These are phyloP conservation scores for Pica pica DNA, from an alignment of 2,113 vertebrate genomes.

Conservation along the genomic window DNA sequence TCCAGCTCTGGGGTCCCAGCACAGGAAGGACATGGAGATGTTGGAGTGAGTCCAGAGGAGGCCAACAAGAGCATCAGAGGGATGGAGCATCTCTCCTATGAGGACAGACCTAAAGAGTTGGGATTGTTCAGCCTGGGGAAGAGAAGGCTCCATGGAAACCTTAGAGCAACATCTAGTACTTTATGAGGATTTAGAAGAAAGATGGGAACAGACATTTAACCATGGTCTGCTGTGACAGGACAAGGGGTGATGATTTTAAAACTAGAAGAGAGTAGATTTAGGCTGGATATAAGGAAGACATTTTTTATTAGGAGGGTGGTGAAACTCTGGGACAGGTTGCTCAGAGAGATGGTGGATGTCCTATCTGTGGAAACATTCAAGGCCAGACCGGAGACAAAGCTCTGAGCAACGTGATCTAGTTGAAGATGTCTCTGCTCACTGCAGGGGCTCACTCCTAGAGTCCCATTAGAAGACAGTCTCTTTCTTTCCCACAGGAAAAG, in stretches of 20 bases:
- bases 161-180: neutral
- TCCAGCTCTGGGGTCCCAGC: neutral
- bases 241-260: neutral
- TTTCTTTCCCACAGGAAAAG: neutral
- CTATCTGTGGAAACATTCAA: neutral
- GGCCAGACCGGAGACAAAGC: neutral
- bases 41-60: fast-evolving
- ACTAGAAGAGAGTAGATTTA: neutral
- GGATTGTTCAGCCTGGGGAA: neutral
- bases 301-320: neutral
- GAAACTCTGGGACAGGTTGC: neutral
- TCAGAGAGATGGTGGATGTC: neutral
- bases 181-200: neutral
- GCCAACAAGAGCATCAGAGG: neutral
- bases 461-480: fast-evolving
- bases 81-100: fast-evolving
- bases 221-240: neutral
- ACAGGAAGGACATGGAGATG: neutral
- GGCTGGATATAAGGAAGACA: neutral
- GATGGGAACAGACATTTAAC: no score
- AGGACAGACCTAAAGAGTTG: neutral
- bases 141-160: neutral
- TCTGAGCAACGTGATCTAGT: neutral
- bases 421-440: neutral
- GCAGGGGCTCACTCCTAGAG: neutral